A percentile compares a stretch with the other conserved stretches of the same genome.
Evolutionary conservation across 2,113 vertebrate genomes (phyloP).

Genomic region (Pseudorectes ferrugineus): DNA sequence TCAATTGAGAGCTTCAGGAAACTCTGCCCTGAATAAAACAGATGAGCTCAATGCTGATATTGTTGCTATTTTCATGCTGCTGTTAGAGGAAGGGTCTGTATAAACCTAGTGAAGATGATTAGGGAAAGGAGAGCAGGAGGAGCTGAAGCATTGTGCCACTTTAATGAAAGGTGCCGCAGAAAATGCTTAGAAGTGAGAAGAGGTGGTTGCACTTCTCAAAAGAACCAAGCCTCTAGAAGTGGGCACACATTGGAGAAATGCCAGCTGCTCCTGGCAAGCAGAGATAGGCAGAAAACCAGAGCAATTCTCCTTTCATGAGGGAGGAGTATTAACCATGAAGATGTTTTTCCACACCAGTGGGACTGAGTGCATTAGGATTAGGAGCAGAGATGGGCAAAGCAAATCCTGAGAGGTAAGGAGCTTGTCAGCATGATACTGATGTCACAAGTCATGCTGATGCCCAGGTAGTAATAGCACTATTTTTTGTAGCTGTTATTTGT

Average conservation of each 20-base stretch:
- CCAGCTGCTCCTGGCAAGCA: neutral
- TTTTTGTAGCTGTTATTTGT: slow-evolving; percentile 36
- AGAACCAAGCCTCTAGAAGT: neutral
- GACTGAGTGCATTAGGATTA: slow-evolving; percentile 33
- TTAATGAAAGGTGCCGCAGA: neutral
- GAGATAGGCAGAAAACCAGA: neutral
- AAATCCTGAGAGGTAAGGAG: slow-evolving; percentile 42
- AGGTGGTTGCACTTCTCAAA: neutral
- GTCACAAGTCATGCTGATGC: slow-evolving; percentile 40
- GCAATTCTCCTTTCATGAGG: neutral
- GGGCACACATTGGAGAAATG: neutral
- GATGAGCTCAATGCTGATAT: neutral
- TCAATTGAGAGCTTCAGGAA: neutral
- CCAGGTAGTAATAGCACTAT: slow-evolving; percentile 42
- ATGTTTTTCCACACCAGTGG: slow-evolving; percentile 21
- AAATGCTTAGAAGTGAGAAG: neutral
- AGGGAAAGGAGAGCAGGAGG: neutral
- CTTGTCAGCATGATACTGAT: slow-evolving; percentile 37
- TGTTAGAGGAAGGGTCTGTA: neutral
- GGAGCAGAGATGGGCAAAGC: slow-evolving; percentile 10
- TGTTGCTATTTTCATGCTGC: neutral
- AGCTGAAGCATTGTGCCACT: neutral
- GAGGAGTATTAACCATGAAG: slow-evolving; percentile 13
- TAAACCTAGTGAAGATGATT: neutral
- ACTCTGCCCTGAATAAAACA: neutral